Base-by-base conservation (phyloP, 2,113 vertebrate genomes). In the Brachirus orientalis region DNA sequence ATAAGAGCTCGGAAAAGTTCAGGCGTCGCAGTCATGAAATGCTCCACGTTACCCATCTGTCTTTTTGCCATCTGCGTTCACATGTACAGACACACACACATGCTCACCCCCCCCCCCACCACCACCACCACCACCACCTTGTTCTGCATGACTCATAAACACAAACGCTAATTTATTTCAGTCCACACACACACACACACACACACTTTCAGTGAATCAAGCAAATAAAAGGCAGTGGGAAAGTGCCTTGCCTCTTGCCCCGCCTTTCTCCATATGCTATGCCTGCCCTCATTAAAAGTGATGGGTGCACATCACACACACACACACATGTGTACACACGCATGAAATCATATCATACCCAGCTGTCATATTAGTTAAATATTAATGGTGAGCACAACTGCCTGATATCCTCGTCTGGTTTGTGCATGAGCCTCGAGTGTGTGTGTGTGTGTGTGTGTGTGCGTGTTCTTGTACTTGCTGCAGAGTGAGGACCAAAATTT, bases 261-360 rank as follows among this genome's bases (percentile, higher is more conserved):
- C 75, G 64, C 73, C 62, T 85, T 61, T 71, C 77, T 59, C 57
- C 86, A 84, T 79, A 84, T 86, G 90, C 79, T 85, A 87, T 82
- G 81, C 83, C 82, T 89, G 67, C 74, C 71, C 85, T 91, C 88
- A 90, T 93, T 90, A 91, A 92, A 91, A 86, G 80, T 88, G 86
- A 91, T 86, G 84, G 76, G 80, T 87, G 80, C 85, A 79, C 72
- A 88, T 89, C 73, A 82, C 52, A 66, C 67, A 51, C 13, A 66
- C 20, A 37, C 37, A 53, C 36, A 69, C 72, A 68, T 57, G 59
- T 51, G 8, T 10, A 46, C 45, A 65, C 63, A 63, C 70, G 73
- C 73, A 81, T 75, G 77, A 81, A 69, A 68, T 83, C 80, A 59
- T 57, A 85, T 86, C 80, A 79, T 52, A 56, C 36, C 68, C 59